A percentile compares a stretch with the other conserved stretches of the same genome.
These are phyloP conservation scores for Drosophila serrata DNA, from an alignment of 1,140 invertebrate species.

Conservation along the genomic window DNA sequence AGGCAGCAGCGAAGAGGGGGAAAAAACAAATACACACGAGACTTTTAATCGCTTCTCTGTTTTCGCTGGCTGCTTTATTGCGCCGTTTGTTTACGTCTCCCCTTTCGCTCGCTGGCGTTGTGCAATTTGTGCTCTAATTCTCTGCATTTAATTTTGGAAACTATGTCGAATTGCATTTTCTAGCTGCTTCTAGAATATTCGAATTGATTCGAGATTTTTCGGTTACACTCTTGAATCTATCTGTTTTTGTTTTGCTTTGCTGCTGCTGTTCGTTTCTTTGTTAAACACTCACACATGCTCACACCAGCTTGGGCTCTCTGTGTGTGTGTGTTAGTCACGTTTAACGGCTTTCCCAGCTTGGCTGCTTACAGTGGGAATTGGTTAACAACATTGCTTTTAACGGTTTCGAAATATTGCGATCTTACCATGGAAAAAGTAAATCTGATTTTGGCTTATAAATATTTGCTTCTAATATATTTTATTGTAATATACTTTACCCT, in stretches of 20 bases:
- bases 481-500: not conserved
- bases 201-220: slow-evolving; percentile 13
- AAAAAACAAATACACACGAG: slow-evolving; percentile 25
- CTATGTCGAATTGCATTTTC: slow-evolving; percentile 54
- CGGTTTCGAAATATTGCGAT: not conserved
- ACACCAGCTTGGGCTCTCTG: slow-evolving; percentile 22
- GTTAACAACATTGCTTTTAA: slow-evolving; percentile 6
- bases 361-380: slow-evolving; percentile 15
- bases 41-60: slow-evolving; percentile 63
- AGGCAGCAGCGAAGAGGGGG: slow-evolving; percentile 1
- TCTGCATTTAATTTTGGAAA: slow-evolving; percentile 74
- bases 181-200: slow-evolving; percentile 14
- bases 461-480: not conserved
- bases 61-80: slow-evolving; percentile 72
- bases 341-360: slow-evolving; percentile 36
- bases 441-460: not conserved
- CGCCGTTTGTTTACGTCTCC: slow-evolving; percentile 68
- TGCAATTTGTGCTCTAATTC: slow-evolving; percentile 52
- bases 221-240: not conserved
- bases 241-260: slow-evolving; percentile 28
- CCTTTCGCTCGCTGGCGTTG: slow-evolving; percentile 45
- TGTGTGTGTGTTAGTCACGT: slow-evolving; percentile 35
- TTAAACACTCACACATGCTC: slow-evolving; percentile 16
- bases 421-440: too few relatives aligned
- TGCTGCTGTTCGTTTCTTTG: slow-evolving; percentile 38